Conservation (phyloP, 2,113 vertebrate species). For the Limnothrissa miodon region DNA sequence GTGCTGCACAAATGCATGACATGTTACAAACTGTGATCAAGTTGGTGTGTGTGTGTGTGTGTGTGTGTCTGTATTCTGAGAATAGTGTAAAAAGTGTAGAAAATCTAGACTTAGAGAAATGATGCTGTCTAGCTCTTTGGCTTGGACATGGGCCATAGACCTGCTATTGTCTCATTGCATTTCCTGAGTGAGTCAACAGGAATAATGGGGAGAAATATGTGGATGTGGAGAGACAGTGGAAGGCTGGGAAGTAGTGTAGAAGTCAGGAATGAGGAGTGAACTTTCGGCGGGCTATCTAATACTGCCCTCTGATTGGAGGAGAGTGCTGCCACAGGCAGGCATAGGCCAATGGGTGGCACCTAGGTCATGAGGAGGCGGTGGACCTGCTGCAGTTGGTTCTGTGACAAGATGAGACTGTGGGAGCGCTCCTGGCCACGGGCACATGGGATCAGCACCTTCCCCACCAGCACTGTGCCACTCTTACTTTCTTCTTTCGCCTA, state of each 20-base stretch:
- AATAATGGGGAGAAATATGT: background rate
- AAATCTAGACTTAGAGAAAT: background rate
- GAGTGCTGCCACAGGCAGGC: background rate
- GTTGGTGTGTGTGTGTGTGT: background rate
- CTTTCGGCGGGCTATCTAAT: background rate
- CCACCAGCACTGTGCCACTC: constrained; percentile 72
- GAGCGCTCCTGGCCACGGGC: constrained; percentile 77
- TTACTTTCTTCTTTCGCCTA: constrained; percentile 87
- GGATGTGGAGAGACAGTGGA: background rate
- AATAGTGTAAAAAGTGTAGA: constrained; percentile 11
- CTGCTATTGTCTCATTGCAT: background rate
- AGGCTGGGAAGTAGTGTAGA: constrained; percentile 21
- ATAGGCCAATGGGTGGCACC: background rate
- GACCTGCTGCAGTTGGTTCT: constrained; percentile 80
- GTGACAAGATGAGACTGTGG: constrained; percentile 81
- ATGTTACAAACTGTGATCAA: background rate
- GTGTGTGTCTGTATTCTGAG: background rate
- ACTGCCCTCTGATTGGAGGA: constrained; percentile 31
- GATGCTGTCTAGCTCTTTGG: background rate
- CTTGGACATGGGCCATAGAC: background rate
- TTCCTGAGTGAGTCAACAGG: background rate
- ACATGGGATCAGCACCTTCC: constrained; percentile 84
- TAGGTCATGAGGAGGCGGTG: constrained; percentile 77
- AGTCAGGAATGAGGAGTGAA: constrained; percentile 24
- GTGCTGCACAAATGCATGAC: background rate